phyloP scores from a whole-genome alignment of 2,888 invertebrate genomes.

The Idaea dimidiata region DNA sequence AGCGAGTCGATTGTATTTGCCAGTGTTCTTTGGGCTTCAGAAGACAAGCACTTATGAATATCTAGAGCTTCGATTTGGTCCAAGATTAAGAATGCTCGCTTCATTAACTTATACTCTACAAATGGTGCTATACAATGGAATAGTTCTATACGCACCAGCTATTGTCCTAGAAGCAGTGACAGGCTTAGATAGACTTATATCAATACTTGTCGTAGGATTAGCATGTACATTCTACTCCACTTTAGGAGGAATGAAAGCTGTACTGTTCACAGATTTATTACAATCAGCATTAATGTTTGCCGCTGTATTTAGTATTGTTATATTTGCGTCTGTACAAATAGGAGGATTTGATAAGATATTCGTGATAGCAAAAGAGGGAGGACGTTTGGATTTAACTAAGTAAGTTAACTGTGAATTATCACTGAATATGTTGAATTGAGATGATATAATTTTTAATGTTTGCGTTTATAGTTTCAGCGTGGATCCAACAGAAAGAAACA shows the following conservation, averaged over 20 bases:
- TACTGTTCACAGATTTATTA: conserved; percentile 92
- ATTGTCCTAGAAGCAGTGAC: conserved; percentile 93
- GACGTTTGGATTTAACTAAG: conserved; percentile 86
- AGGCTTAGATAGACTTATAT: conserved; percentile 86
- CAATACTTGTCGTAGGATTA: conserved; percentile 87
- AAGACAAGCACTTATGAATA: conserved; percentile 96
- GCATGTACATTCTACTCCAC: conserved; percentile 94
- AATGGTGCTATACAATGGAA: conserved; percentile 94
- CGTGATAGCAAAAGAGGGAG: conserved; percentile 84
- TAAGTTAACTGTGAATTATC: conserved; percentile 47
- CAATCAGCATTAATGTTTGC: conserved; percentile 92
- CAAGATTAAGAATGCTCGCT: conserved; percentile 86
- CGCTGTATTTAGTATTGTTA: conserved; percentile 89
- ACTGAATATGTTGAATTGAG: not conserved
- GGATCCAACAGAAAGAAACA: conserved; percentile 91
- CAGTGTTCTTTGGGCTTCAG: conserved; percentile 91
- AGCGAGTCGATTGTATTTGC: conserved; percentile 88
- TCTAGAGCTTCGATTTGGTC: conserved; percentile 92
- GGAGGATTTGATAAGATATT: conserved; percentile 88
- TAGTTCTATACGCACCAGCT: conserved; percentile 96
- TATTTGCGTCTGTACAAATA: conserved; percentile 84
- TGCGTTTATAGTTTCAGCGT: conserved; percentile 81
- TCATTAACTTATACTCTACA: conserved; percentile 93
- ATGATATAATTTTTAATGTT: not conserved
- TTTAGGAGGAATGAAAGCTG: conserved; percentile 95